Base-by-base conservation (phyloP, 2,888 invertebrate species). In the Chaetoderma sp. region DNA sequence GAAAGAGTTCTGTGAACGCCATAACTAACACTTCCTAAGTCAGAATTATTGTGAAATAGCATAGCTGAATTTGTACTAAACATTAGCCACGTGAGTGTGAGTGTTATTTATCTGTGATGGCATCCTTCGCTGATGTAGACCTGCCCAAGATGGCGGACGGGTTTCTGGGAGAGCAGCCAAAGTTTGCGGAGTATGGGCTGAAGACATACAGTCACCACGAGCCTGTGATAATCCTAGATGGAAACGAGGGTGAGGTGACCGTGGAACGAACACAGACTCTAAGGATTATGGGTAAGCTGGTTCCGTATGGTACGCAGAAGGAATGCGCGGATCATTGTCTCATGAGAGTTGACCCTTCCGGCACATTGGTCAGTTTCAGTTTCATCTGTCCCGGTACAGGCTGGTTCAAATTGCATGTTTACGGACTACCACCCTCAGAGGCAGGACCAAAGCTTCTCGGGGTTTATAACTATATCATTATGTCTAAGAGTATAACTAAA, bases 381-480 rank as follows among this genome's bases (percentile, higher is more conserved):
- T 72, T 80, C 57, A 73, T 78, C 13, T 75, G 78, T 0, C 73
- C 81, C 0, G 56, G 65, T 23, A 57, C 75, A 3, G 81, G 81
- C 5, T 81, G 78, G 62, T 81, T 78, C 66, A 81, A 81, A 63
- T 77, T 79, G 44, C 79, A 81, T 60, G 74, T 81, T 28, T 80
- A 79, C 67, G 81, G 79, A 18, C 66, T 79, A 16, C 81, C 80
- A 1, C 55, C 63, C 25, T 71, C 71, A 16, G 77, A 79, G 44
- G 81, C 80, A 4, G 81, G 81, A 13, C 80, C 80, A 6, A 70
- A 77, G 32, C 74, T 81, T 68, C 73, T 79, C 28, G 75, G 78
- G 27, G 79, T 81, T 10, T 78, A 66, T 68, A 81, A 81, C 59
- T 81, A 81, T 58, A 55, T 81, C 27, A 30, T 75, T n/a, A 68